Conservation (phyloP, 2,888 invertebrate species). For the Branchipolynoe longqiensis region DNA sequence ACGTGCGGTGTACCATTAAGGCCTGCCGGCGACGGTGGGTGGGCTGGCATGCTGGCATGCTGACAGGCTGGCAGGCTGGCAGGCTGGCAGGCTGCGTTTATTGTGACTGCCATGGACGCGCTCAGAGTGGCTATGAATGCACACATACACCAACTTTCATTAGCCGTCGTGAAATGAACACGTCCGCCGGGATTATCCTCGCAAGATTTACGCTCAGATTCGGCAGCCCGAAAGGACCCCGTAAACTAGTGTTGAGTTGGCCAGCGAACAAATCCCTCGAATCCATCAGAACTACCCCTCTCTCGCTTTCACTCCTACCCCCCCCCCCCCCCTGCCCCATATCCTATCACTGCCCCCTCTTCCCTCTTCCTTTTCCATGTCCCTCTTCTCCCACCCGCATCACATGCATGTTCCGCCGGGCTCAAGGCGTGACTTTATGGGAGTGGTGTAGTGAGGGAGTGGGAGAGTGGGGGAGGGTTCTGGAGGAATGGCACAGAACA, state of each 20-base stretch:
- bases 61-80: no score
- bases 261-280: conserved; percentile 30
- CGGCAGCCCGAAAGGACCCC: not conserved
- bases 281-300: conserved; percentile 46
- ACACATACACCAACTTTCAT: conserved; percentile 43
- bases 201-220: conserved; percentile 22
- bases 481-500: no score
- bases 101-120: conserved; percentile 12
- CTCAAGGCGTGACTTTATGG: no score
- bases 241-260: conserved; percentile 35
- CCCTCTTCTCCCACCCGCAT: not conserved
- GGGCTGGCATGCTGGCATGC: no score
- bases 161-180: conserved; percentile 39
- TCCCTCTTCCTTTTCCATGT: not conserved
- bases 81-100: not conserved
- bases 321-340: not conserved
- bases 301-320: not conserved
- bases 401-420: no score
- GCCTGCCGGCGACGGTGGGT: no score
- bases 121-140: not conserved
- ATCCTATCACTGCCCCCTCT: not conserved
- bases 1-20: no score
- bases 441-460: no score
- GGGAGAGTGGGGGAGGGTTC: no score
- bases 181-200: conserved; percentile 5